phyloP scores from a whole-genome alignment of 2,113 vertebrate species.

The Albula goreensis region DNA sequence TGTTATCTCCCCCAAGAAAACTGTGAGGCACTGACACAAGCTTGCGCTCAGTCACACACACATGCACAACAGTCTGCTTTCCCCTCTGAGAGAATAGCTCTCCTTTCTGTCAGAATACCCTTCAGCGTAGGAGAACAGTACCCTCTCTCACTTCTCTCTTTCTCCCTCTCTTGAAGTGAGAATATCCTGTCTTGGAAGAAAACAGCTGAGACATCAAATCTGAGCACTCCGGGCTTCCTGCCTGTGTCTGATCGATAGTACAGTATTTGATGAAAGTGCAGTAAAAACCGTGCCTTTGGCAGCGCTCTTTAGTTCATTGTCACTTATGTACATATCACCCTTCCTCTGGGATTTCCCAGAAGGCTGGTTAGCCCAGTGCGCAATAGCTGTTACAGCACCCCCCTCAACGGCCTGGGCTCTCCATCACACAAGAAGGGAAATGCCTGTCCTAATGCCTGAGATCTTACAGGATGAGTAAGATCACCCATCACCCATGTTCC shows the following conservation, averaged over 20 bases:
- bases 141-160: neutral
- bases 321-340: neutral
- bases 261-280: slow-evolving; percentile 24
- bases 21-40: neutral
- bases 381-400: neutral
- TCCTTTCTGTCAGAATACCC: neutral
- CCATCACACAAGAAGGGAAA: neutral
- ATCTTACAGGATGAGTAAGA: neutral
- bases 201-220: neutral
- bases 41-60: neutral
- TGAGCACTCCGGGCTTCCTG: neutral
- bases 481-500: neutral
- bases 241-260: slow-evolving; percentile 10
- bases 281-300: slow-evolving; percentile 1
- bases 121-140: too few relatives aligned
- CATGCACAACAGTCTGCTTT: neutral
- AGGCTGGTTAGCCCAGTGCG: neutral
- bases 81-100: neutral
- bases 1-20: neutral
- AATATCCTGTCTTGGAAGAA: neutral
- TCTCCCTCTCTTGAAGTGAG: neutral
- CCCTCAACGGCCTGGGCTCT: neutral
- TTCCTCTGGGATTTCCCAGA: neutral
- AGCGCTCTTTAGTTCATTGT: neutral
- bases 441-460: neutral